A percentile compares a stretch with the other conserved stretches of the same genome.
Conservation (phyloP, 2,888 invertebrate species). For the Athetis lepigone region DNA sequence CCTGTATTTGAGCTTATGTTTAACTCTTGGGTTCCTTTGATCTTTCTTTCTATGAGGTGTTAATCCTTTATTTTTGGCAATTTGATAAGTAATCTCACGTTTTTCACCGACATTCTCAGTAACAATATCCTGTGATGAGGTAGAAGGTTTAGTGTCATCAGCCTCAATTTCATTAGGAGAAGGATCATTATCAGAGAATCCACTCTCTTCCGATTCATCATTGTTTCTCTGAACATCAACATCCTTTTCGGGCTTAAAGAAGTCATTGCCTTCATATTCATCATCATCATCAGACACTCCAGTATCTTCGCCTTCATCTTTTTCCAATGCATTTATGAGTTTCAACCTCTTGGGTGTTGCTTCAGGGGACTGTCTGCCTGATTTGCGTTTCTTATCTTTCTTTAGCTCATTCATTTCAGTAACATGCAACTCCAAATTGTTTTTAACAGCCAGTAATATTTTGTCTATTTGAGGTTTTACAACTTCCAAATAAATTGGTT, state of each 20-base stretch:
- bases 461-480: slow-evolving; percentile 93
- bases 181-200: slow-evolving; percentile 84
- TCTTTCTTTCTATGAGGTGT: slow-evolving; percentile 98
- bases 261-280: slow-evolving; percentile 83
- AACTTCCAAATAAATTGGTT: slow-evolving; percentile 92
- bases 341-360: slow-evolving; percentile 82
- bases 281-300: slow-evolving; percentile 86
- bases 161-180: slow-evolving; percentile 75
- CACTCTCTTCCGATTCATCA: slow-evolving; percentile 85
- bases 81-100: slow-evolving; percentile 97
- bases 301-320: slow-evolving; percentile 84
- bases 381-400: slow-evolving; percentile 78
- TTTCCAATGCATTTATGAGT: slow-evolving; percentile 79
- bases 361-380: slow-evolving; percentile 70
- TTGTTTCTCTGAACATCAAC: slow-evolving; percentile 66
- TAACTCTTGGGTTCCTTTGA: slow-evolving; percentile 98
- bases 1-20: slow-evolving; percentile 97
- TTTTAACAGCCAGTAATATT: slow-evolving; percentile 90
- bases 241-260: slow-evolving; percentile 70
- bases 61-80: slow-evolving; percentile 98
- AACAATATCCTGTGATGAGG: slow-evolving; percentile 73
- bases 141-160: slow-evolving; percentile 79
- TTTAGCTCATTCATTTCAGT: slow-evolving; percentile 67
- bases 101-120: slow-evolving; percentile 89
- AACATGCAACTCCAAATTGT: slow-evolving; percentile 78